phyloP scores from a whole-genome alignment of 2,797 vertebrate genomes.

The Lindbergichthys nudifrons region DNA sequence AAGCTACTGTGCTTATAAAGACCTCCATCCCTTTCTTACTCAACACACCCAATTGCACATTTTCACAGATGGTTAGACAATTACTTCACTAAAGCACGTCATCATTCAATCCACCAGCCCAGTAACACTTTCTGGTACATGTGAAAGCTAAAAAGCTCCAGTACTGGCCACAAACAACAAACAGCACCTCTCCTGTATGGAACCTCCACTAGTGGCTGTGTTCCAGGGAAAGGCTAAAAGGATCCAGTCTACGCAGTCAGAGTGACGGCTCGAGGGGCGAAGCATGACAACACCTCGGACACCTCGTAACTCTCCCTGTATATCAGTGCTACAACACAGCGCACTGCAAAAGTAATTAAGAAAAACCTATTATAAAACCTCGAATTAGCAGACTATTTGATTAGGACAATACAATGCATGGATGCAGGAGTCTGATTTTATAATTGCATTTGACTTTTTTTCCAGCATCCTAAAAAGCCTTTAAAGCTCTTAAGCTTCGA shows the following conservation, averaged over 20 bases:
- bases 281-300: constrained; percentile 36
- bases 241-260: constrained; percentile 19
- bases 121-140: constrained; percentile 20
- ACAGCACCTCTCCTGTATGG: constrained; percentile 2
- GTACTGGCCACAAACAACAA: constrained; percentile 6
- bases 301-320: neutral
- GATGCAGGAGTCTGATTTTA: neutral
- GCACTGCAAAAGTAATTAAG: neutral
- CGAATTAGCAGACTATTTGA: neutral
- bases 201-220: constrained; percentile 11
- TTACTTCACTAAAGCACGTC: neutral
- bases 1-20: constrained; percentile 21
- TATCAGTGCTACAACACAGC: neutral
- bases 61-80: neutral
- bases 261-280: constrained; percentile 10
- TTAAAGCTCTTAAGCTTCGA: too few species aligned
- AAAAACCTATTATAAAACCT: neutral
- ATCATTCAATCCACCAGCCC: constrained; percentile 2
- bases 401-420: neutral
- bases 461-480: neutral
- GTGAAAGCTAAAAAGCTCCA: neutral
- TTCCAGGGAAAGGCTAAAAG: constrained; percentile 31
- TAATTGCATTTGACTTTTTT: neutral
- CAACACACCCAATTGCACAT: constrained; percentile 24
- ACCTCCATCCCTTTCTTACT: constrained; percentile 23